Evolutionary conservation across 2,113 vertebrate genomes (phyloP).

Genomic region (Oryzias celebensis): DNA sequence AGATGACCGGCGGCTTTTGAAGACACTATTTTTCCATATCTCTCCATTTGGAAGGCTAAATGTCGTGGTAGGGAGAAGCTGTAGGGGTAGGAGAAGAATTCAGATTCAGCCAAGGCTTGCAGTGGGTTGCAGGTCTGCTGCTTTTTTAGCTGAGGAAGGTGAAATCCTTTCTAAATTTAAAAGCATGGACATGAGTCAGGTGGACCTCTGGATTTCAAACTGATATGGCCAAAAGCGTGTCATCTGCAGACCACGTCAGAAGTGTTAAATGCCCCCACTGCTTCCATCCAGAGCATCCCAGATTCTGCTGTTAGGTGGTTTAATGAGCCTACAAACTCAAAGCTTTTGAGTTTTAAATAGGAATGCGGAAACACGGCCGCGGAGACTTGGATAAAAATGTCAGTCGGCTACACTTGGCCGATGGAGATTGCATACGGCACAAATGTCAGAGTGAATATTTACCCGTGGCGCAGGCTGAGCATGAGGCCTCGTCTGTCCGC

Average conservation of each 20-base stretch:
- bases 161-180: slow-evolving; percentile 10
- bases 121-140: neutral
- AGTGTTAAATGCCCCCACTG: neutral
- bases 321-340: neutral
- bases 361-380: slow-evolving; percentile 43
- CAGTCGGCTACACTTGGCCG: slow-evolving; percentile 53
- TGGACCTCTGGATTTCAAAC: neutral
- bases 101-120: neutral
- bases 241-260: neutral
- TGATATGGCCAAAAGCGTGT: neutral
- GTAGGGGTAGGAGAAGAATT: too few species aligned
- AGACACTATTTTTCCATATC: too few species aligned
- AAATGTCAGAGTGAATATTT: slow-evolving; percentile 76
- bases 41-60: too few species aligned
- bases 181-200: neutral
- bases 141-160: neutral
- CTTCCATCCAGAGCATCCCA: neutral
- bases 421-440: slow-evolving; percentile 51
- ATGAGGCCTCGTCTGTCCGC: slow-evolving; percentile 59
- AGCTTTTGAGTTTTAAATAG: slow-evolving; percentile 54
- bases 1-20: too few species aligned
- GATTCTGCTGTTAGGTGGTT: neutral
- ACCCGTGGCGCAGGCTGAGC: slow-evolving; percentile 55
- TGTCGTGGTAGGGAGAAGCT: too few species aligned
- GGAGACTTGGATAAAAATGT: slow-evolving; percentile 68